Percentiles rank a stretch among this genome's conserved stretches.
Evolutionary conservation across 2,888 invertebrate genomes (phyloP).

Genomic region (Brachyopa scutellaris): DNA sequence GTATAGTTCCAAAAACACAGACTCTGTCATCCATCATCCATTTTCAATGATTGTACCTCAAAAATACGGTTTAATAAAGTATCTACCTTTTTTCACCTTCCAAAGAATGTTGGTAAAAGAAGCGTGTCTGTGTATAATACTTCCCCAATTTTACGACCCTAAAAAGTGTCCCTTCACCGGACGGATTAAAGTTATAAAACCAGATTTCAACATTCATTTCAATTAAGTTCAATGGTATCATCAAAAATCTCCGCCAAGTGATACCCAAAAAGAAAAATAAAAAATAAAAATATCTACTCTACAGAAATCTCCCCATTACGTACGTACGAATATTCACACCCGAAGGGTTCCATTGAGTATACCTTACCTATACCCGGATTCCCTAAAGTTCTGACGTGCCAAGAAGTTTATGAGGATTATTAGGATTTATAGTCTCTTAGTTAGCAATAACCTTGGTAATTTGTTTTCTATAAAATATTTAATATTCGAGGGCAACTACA

Average conservation of each 20-base stretch:
- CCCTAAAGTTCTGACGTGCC: slow-evolving; percentile 23
- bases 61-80: too few species aligned
- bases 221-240: slow-evolving; percentile 27
- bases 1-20: too few species aligned
- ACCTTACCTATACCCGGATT: background rate
- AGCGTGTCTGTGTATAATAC: too few species aligned
- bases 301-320: slow-evolving; percentile 2
- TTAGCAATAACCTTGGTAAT: slow-evolving; percentile 17
- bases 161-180: background rate
- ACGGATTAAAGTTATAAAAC: slow-evolving; percentile 23
- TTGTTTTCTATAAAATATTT: slow-evolving; percentile 2
- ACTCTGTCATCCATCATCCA: too few species aligned
- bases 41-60: too few species aligned
- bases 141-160: too few species aligned
- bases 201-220: slow-evolving; percentile 30
- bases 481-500: too few species aligned
- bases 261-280: background rate
- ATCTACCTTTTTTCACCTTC: too few species aligned
- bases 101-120: too few species aligned
- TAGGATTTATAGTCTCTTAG: slow-evolving; percentile 24
- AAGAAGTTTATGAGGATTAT: slow-evolving; percentile 29
- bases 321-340: too few species aligned
- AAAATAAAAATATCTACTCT: background rate
- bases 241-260: slow-evolving; percentile 15
- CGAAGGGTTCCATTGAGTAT: slow-evolving; percentile 26